These are phyloP conservation scores for Piprites chloris DNA, from an alignment of 2,113 vertebrate genomes.

Conservation along the genomic window DNA sequence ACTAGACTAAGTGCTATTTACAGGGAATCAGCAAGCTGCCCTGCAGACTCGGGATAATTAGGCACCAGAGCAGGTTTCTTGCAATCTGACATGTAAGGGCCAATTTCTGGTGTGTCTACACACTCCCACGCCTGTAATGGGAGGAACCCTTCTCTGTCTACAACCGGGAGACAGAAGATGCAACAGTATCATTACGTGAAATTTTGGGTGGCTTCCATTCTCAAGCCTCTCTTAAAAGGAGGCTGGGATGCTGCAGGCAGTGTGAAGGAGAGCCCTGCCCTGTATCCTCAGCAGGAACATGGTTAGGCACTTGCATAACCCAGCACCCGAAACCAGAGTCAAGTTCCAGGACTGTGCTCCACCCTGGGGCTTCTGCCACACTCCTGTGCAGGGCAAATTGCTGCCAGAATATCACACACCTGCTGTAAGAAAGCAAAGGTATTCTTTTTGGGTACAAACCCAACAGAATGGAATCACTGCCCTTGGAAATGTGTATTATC, in stretches of 20 bases:
- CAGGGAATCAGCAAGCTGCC: background rate
- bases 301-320: background rate
- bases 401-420: background rate
- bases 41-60: background rate
- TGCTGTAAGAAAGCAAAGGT: background rate
- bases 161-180: background rate
- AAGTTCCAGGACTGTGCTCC: background rate
- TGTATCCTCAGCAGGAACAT: background rate
- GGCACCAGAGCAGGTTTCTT: background rate
- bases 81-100: background rate
- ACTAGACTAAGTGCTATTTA: background rate
- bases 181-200: background rate
- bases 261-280: background rate
- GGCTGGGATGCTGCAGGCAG: background rate
- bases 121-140: rapidly evolving
- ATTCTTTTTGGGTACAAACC: background rate
- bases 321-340: background rate
- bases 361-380: background rate
- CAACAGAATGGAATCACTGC: background rate
- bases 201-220: background rate
- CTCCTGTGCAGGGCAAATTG: background rate
- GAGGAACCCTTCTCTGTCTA: rapidly evolving
- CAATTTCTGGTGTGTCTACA: background rate
- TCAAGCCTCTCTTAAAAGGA: background rate
- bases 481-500: background rate